Conservation (phyloP, 2,113 vertebrate genomes). For the Mionectes macconnelli region DNA sequence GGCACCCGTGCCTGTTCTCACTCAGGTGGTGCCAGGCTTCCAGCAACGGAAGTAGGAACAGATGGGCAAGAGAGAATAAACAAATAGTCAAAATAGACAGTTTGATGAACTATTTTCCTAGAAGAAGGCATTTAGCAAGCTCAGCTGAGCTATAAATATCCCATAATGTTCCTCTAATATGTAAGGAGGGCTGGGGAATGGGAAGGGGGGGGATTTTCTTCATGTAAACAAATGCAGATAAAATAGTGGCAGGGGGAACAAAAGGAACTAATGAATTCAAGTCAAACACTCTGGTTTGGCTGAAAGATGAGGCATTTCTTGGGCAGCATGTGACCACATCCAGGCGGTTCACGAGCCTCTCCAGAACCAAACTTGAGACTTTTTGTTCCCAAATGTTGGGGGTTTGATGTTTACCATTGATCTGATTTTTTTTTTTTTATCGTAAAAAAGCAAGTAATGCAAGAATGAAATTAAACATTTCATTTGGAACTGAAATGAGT, state of each 20-base stretch:
- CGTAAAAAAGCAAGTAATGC: neutral
- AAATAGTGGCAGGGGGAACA: neutral
- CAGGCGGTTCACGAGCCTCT: neutral
- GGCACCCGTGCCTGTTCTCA: accelerated
- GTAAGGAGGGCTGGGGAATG: conserved; percentile 3
- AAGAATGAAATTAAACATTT: neutral
- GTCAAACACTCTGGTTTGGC: neutral
- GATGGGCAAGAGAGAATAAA: conserved; percentile 23
- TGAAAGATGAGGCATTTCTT: neutral
- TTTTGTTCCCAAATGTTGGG: neutral
- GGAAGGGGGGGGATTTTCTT: neutral
- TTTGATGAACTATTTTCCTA: conserved; percentile 54
- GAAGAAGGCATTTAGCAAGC: conserved; percentile 50
- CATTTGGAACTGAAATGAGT: neutral
- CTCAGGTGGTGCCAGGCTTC: neutral
- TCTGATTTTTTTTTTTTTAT: neutral
- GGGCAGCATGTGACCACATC: neutral
- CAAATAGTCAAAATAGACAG: conserved; percentile 15
- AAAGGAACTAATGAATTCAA: conserved; percentile 23
- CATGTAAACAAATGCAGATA: neutral
- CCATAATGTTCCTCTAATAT: conserved; percentile 14
- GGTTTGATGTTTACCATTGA: neutral
- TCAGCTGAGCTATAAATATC: conserved; percentile 63
- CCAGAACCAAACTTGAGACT: neutral
- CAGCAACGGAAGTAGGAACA: neutral